Percentiles rank a stretch among this genome's conserved stretches.
phyloP scores from a whole-genome alignment of 2,888 invertebrate species.

The Melanargia galathea region DNA sequence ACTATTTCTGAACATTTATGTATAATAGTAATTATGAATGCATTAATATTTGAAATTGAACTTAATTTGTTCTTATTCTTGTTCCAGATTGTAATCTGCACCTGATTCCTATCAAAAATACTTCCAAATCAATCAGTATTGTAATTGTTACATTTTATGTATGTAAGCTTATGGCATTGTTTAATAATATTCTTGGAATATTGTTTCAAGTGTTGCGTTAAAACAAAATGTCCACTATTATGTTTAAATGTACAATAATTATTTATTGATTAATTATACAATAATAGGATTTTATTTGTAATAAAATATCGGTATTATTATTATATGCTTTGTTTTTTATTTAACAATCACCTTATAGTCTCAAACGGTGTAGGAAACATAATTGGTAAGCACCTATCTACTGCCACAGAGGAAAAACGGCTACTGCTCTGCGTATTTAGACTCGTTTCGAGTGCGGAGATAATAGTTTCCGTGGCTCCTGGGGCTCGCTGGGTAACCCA shows the following conservation, averaged over 20 bases:
- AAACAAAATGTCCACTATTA: not conserved
- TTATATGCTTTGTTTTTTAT: not conserved
- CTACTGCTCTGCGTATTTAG: conserved; percentile 62
- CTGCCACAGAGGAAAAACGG: not conserved
- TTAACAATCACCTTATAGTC: too few species aligned
- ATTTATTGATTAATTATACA: too few species aligned
- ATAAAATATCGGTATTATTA: not conserved
- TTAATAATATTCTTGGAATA: too few species aligned
- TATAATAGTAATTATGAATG: not conserved
- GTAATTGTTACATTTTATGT: not conserved
- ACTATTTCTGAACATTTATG: conserved; percentile 23
- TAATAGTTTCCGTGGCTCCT: conserved; percentile 80
- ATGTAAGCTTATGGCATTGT: too few species aligned
- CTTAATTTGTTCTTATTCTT: conserved; percentile 37
- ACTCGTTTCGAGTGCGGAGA: conserved; percentile 80
- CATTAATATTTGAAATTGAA: not conserved
- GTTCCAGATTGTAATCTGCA: conserved; percentile 46
- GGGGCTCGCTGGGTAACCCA: conserved; percentile 80
- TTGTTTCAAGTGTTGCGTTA: not conserved
- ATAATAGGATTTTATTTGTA: not conserved
- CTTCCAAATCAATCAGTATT: not conserved
- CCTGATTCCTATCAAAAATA: conserved; percentile 6
- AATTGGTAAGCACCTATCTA: not conserved
- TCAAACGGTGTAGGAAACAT: too few species aligned
- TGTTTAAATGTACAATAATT: too few species aligned